Conservation (phyloP, 2,797 vertebrate species). For the Neosalanx taihuensis region DNA sequence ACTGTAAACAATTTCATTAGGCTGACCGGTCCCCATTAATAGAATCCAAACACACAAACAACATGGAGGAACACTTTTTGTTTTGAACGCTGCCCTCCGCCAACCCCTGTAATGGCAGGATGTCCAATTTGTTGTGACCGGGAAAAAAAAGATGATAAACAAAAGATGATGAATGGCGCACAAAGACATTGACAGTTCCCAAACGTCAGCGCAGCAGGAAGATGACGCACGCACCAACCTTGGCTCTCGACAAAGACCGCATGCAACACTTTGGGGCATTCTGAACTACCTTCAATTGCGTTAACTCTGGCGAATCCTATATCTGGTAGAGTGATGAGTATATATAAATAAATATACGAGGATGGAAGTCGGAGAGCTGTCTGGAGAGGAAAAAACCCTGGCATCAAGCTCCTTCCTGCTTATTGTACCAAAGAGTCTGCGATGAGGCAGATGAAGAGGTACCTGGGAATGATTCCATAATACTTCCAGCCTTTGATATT, state of each 20-base stretch:
- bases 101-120: slow-evolving; percentile 50
- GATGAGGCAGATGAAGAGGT: not conserved
- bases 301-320: slow-evolving; percentile 1
- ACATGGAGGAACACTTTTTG: slow-evolving; percentile 64
- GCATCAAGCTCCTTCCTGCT: no score
- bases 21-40: slow-evolving; percentile 54
- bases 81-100: slow-evolving; percentile 38
- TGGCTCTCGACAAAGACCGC: slow-evolving; percentile 45
- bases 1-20: slow-evolving; percentile 78
- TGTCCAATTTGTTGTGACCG: slow-evolving; percentile 61
- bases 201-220: slow-evolving; percentile 46
- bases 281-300: slow-evolving; percentile 22
- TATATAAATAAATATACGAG: not conserved
- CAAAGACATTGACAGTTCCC: slow-evolving; percentile 45
- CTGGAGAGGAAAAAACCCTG: no score
- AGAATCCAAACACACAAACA: slow-evolving; percentile 71
- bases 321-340: not conserved
- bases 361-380: not conserved
- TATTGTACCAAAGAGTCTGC: no score
- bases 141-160: slow-evolving; percentile 37
- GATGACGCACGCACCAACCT: slow-evolving; percentile 56
- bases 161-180: slow-evolving; percentile 57
- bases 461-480: not conserved
- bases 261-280: slow-evolving; percentile 15
- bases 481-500: not conserved